A percentile compares a stretch with the other conserved stretches of the same genome.
Evolutionary conservation across 1,140 invertebrate genomes (phyloP).

Genomic region (Lithobius niger): DNA sequence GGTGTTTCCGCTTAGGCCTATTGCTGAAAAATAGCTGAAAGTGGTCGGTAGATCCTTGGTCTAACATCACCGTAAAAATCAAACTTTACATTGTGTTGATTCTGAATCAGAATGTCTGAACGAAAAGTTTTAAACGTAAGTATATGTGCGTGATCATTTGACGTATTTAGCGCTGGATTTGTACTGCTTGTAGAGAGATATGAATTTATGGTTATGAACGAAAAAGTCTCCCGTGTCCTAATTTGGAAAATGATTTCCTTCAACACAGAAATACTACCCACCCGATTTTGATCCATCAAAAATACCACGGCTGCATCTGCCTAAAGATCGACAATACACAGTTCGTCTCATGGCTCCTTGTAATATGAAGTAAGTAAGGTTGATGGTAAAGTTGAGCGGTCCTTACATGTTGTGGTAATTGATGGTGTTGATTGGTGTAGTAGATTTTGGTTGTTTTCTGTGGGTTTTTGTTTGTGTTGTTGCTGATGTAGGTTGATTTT

Average conservation of each 20-base stretch:
- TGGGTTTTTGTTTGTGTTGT: neutral
- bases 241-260: no score
- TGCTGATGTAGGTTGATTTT: neutral
- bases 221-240: no score
- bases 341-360: conserved; percentile 98
- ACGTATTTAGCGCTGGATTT: no score
- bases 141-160: conserved; percentile 29
- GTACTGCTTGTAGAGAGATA: conserved; percentile 2
- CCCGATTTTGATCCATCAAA: conserved; percentile 99
- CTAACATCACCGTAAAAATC: no score
- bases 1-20: no score
- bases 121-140: conserved; percentile 83
- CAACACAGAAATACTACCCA: conserved; percentile 94
- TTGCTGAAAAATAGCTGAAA: no score
- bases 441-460: neutral
- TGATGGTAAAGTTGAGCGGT: neutral
- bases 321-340: conserved; percentile 90
- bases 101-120: conserved; percentile 77
- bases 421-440: no score
- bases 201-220: neutral
- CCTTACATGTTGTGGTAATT: no score
- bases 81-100: no score
- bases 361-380: conserved; percentile 61
- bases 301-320: conserved; percentile 91
- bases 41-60: no score